These are phyloP conservation scores for Heliconius sara DNA, from an alignment of 2,888 invertebrate genomes.

Conservation along the genomic window DNA sequence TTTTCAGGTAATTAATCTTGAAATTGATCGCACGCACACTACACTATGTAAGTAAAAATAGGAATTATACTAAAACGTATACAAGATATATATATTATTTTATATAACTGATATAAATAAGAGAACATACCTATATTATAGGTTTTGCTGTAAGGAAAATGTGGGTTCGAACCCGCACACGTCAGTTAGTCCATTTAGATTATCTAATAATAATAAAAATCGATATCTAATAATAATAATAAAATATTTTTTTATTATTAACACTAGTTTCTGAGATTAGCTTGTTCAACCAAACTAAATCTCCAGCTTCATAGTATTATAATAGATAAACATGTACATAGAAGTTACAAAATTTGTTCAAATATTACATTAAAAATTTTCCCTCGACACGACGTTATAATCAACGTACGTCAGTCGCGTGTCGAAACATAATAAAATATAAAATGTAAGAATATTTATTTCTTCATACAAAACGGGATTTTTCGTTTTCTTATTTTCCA, in stretches of 20 bases:
- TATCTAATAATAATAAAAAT: no score
- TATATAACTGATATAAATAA: background rate
- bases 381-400: slow-evolving; percentile 1
- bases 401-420: slow-evolving; percentile 63
- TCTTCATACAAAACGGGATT: slow-evolving; percentile 51
- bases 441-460: slow-evolving; percentile 21
- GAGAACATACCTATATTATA: background rate
- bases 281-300: no score
- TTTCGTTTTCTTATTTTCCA: slow-evolving; percentile 62
- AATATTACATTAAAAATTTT: slow-evolving; percentile 9
- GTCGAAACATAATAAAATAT: slow-evolving; percentile 68
- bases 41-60: background rate
- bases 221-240: no score
- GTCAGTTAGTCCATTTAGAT: no score
- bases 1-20: slow-evolving; percentile 2
- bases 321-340: no score
- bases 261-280: no score
- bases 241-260: no score
- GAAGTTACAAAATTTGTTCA: background rate
- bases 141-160: no score
- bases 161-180: no score
- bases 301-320: no score
- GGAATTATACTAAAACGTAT: no score
- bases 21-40: background rate
- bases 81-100: background rate